Conservation (phyloP, 2,888 invertebrate species). For the Cephus pygmeus region DNA sequence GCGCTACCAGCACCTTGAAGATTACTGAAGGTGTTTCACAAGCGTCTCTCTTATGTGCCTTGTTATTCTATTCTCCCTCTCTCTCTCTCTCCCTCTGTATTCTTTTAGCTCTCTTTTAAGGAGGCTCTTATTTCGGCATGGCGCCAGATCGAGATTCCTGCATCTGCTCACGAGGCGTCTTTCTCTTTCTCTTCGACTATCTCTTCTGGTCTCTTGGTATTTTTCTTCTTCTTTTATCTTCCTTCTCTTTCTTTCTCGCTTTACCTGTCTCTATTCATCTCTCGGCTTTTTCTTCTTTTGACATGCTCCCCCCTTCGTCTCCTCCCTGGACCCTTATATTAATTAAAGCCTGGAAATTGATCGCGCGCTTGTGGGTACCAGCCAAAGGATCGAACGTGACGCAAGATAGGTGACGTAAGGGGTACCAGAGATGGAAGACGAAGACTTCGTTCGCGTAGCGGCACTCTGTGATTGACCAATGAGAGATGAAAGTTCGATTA, state of each 20-base stretch:
- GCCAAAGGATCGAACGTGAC: no score
- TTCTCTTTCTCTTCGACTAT: slow-evolving; percentile 29
- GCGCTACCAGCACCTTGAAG: background rate
- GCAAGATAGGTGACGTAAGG: no score
- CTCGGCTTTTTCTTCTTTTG: slow-evolving; percentile 25
- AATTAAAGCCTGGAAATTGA: no score
- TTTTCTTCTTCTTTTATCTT: slow-evolving; percentile 17
- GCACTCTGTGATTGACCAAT: background rate
- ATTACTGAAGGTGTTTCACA: slow-evolving; percentile 12
- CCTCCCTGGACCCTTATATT: background rate
- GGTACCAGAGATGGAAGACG: background rate
- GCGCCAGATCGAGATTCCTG: slow-evolving; percentile 61
- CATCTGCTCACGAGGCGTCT: slow-evolving; percentile 50
- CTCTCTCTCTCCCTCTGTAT: slow-evolving; percentile 2
- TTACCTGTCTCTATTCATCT: slow-evolving; percentile 11
- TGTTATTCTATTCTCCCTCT: slow-evolving; percentile 26
- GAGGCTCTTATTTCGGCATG: slow-evolving; percentile 42
- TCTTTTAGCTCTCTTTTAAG: background rate
- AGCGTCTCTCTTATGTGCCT: slow-evolving; percentile 14
- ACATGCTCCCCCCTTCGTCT: background rate
- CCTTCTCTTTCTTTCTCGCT: slow-evolving; percentile 7
- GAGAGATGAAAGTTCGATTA: slow-evolving; percentile 17
- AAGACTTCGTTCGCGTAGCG: background rate
- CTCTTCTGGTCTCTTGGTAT: background rate
- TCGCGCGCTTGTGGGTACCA: no score